phyloP scores from a whole-genome alignment of 2,888 invertebrate species.

The Mesorhabditis spiculigera region DNA sequence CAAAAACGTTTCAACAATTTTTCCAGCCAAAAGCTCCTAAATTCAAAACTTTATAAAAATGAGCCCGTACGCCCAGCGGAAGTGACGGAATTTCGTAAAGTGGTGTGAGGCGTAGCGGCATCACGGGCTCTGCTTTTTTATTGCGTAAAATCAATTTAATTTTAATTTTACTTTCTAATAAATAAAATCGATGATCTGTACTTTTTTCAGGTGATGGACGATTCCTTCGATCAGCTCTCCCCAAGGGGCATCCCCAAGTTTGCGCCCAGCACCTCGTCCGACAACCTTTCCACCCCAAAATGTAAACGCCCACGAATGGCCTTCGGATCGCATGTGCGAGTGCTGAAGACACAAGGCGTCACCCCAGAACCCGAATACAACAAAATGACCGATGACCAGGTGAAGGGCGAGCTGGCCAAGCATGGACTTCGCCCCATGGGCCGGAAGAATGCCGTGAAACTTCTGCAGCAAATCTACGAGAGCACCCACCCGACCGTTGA shows the following conservation, averaged over 20 bases:
- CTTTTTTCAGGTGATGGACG: not conserved
- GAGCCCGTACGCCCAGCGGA: no score
- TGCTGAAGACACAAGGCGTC: not conserved
- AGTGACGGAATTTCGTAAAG: no score
- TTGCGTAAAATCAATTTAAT: no score
- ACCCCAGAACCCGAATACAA: not conserved
- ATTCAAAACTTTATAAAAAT: no score
- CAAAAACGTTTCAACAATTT: no score
- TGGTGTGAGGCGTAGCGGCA: no score
- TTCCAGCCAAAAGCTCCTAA: no score
- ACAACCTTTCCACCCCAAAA: not conserved
- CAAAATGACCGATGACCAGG: not conserved
- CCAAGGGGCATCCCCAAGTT: no score
- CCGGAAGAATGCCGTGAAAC: not conserved
- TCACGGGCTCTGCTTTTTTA: no score
- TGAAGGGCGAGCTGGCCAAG: slow-evolving; percentile 3
- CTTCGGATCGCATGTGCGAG: not conserved
- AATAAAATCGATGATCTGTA: not conserved
- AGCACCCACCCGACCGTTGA: not conserved
- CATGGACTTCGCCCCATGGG: not conserved
- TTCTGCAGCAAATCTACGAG: not conserved
- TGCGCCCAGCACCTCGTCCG: no score
- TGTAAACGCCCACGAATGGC: not conserved
- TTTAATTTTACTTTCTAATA: not conserved
- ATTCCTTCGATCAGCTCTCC: not conserved